A percentile compares a stretch with the other conserved stretches of the same genome.
Evolutionary conservation across 2,888 invertebrate species (phyloP).

Genomic region (Aspidiotus rigidus): DNA sequence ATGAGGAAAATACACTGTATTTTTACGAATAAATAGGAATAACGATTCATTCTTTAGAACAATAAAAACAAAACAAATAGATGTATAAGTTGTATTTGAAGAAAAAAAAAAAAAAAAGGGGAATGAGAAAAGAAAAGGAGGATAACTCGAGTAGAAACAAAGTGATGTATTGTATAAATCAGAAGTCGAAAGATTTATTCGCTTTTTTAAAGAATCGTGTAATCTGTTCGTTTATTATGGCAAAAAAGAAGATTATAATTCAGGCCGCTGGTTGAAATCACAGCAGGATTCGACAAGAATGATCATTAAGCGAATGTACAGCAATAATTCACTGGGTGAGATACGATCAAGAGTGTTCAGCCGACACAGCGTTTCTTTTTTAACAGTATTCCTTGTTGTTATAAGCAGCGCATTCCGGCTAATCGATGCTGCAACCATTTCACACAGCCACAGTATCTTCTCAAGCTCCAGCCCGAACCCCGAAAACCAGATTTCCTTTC

Average conservation of each 20-base stretch:
- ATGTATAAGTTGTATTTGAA: background rate
- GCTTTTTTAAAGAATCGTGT: conserved; percentile 31
- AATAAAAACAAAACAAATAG: too few relatives aligned
- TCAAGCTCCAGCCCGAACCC: background rate
- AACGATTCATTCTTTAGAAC: too few relatives aligned
- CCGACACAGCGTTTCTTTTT: conserved; percentile 31
- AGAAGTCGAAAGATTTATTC: conserved; percentile 31
- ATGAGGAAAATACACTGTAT: too few relatives aligned
- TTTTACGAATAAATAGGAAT: too few relatives aligned
- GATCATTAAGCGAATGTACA: conserved; percentile 33
- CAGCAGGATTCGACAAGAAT: conserved; percentile 34
- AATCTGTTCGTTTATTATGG: conserved; percentile 32
- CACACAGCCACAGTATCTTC: conserved; percentile 29
- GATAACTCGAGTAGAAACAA: conserved; percentile 27
- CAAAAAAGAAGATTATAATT: conserved; percentile 34
- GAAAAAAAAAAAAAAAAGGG: conserved; percentile 7
- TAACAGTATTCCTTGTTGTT: conserved; percentile 26
- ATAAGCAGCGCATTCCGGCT: conserved; percentile 31
- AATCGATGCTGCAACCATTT: conserved; percentile 32
- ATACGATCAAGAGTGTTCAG: conserved; percentile 32
- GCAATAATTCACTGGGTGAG: conserved; percentile 32
- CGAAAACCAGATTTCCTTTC: conserved; percentile 26
- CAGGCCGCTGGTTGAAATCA: conserved; percentile 32
- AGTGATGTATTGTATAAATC: conserved; percentile 32
- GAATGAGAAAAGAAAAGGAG: conserved; percentile 11